These are phyloP conservation scores for Gadopsis marmoratus DNA, from an alignment of 2,797 vertebrate genomes.

Conservation along the genomic window DNA sequence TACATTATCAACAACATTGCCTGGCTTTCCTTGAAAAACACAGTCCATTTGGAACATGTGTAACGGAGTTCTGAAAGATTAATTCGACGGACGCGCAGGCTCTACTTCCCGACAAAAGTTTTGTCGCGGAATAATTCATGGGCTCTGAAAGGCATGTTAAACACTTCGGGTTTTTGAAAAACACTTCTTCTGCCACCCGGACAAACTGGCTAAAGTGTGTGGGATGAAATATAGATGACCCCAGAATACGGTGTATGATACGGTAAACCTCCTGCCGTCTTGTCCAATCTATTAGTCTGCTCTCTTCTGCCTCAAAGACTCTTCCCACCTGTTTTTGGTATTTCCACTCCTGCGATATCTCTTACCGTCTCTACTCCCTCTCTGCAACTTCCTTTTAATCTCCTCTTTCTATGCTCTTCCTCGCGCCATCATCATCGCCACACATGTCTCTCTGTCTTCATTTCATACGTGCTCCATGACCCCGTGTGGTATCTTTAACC, in stretches of 20 bases:
- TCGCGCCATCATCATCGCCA: background rate
- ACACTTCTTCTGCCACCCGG: constrained; percentile 15
- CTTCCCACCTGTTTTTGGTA: background rate
- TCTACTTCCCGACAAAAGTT: constrained; percentile 52
- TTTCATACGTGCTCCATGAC: background rate
- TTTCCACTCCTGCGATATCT: no score
- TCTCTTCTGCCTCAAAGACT: background rate
- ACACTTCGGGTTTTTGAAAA: constrained; percentile 67
- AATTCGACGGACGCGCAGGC: constrained; percentile 64
- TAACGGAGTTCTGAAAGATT: constrained; percentile 70
- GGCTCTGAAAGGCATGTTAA: constrained; percentile 72
- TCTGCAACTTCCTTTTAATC: background rate
- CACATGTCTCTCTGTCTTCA: background rate
- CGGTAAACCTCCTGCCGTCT: constrained; percentile 25
- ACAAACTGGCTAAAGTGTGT: constrained; percentile 37
- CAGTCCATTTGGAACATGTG: constrained; percentile 69
- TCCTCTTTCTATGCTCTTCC: background rate
- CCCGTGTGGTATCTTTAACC: constrained; percentile 1
- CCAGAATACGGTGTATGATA: constrained; percentile 32
- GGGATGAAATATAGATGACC: constrained; percentile 79
- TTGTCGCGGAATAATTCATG: constrained; percentile 79
- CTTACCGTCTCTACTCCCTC: no score
- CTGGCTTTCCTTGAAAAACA: constrained; percentile 26
- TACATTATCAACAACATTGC: constrained; percentile 53
- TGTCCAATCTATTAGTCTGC: constrained; percentile 18